Percentiles rank a stretch among this genome's conserved stretches.
phyloP scores from a whole-genome alignment of 2,797 vertebrate species.

The Hybognathus amarus region DNA sequence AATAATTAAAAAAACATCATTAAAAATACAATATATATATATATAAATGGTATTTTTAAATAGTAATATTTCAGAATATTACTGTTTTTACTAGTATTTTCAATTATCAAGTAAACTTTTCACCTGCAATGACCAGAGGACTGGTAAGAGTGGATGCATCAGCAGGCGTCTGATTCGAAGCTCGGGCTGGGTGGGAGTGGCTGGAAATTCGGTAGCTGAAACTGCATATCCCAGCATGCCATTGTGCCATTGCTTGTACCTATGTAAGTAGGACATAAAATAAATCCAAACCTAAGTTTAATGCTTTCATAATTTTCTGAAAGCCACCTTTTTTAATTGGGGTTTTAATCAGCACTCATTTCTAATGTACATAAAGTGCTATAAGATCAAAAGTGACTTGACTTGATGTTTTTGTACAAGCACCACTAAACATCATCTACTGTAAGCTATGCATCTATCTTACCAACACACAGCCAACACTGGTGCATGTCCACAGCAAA shows the following conservation, averaged over 20 bases:
- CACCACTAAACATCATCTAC: not conserved
- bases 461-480: constrained; percentile 97
- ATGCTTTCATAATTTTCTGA: not conserved
- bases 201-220: constrained; percentile 98
- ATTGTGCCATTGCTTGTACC: constrained; percentile 97
- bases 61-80: not conserved
- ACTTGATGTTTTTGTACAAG: not conserved
- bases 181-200: constrained; percentile 91
- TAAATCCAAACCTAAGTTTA: not conserved
- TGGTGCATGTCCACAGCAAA: constrained; percentile 97
- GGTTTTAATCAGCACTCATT: not conserved
- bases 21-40: too few relatives aligned
- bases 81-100: not conserved
- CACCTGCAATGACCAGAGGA: constrained; percentile 97
- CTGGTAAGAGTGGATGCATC: constrained; percentile 96
- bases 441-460: constrained; percentile 38
- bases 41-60: not conserved
- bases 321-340: not conserved
- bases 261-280: constrained; percentile 59
- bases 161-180: constrained; percentile 91
- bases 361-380: not conserved
- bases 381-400: not conserved
- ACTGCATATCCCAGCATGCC: constrained; percentile 99
- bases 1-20: too few relatives aligned
- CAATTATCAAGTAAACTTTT: not conserved